A percentile compares a stretch with the other conserved stretches of the same genome.
Evolutionary conservation across 2,113 vertebrate genomes (phyloP).

Genomic region (Herpailurus yagouaroundi): DNA sequence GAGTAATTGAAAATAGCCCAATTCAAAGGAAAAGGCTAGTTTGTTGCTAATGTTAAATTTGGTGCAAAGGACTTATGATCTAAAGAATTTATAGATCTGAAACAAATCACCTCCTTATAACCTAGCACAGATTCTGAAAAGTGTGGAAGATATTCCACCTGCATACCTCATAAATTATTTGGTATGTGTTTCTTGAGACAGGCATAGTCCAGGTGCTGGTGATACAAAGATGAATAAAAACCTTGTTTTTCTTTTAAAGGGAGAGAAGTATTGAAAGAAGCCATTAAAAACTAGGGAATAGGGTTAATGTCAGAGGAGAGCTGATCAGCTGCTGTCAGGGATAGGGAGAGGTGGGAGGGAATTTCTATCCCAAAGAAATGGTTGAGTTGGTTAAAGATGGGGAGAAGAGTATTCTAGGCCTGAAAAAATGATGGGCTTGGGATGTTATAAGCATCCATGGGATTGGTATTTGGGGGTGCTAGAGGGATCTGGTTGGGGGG

Average conservation of each 20-base stretch:
- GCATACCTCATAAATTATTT: background rate
- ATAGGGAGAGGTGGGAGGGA: background rate
- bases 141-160: background rate
- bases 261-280: background rate
- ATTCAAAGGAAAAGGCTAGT: background rate
- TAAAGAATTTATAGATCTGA: background rate
- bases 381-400: background rate
- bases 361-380: background rate
- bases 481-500: background rate
- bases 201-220: background rate
- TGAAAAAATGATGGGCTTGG: background rate
- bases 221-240: background rate
- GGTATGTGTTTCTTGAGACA: background rate
- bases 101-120: background rate
- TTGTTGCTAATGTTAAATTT: conserved; percentile 49
- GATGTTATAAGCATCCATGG: accelerated
- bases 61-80: background rate
- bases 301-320: background rate
- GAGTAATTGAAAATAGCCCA: conserved; percentile 58
- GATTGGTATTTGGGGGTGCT: background rate
- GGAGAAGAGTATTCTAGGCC: background rate
- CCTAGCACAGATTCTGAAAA: background rate
- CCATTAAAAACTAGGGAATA: background rate
- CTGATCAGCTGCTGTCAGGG: background rate
- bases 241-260: background rate